Conservation (phyloP, 2,888 invertebrate species). For the Dicycla oo region DNA sequence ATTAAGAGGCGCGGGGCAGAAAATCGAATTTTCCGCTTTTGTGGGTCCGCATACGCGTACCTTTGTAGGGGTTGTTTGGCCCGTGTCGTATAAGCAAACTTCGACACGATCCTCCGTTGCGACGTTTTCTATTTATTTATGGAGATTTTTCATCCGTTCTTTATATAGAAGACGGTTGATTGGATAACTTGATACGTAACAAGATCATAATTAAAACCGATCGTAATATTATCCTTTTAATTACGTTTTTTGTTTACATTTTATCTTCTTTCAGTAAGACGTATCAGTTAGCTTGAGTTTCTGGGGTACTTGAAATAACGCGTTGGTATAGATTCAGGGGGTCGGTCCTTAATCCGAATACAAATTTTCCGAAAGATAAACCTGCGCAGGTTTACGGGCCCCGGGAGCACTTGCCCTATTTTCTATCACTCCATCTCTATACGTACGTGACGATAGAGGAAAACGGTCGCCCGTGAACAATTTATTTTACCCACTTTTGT, state of each 20-base stretch:
- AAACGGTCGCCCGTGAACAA: constrained; percentile 58
- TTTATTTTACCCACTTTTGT: constrained; percentile 57
- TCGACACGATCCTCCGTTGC: constrained; percentile 64
- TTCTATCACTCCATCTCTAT: constrained; percentile 58
- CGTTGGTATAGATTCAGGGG: constrained; percentile 74
- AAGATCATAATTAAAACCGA: constrained; percentile 41
- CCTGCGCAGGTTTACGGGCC: constrained; percentile 74
- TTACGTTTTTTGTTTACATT: constrained; percentile 56
- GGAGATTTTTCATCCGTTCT: constrained; percentile 29
- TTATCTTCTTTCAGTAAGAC: constrained; percentile 42
- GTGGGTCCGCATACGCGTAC: constrained; percentile 75
- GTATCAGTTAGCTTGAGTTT: constrained; percentile 67
- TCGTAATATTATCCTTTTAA: constrained; percentile 44
- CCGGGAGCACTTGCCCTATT: constrained; percentile 68
- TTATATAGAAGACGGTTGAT: background rate
- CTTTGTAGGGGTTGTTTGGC: constrained; percentile 82
- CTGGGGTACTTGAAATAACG: constrained; percentile 71
- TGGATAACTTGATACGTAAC: constrained; percentile 26
- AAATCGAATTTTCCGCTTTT: constrained; percentile 88
- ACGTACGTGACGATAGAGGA: constrained; percentile 54
- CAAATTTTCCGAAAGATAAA: constrained; percentile 86
- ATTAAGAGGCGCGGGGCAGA: constrained; percentile 84
- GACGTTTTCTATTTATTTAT: constrained; percentile 50
- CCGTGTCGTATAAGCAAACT: constrained; percentile 81
- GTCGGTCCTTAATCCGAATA: constrained; percentile 75